Evolutionary conservation across 2,888 invertebrate species (phyloP).

Genomic region (Sarcophaga rosellei): DNA sequence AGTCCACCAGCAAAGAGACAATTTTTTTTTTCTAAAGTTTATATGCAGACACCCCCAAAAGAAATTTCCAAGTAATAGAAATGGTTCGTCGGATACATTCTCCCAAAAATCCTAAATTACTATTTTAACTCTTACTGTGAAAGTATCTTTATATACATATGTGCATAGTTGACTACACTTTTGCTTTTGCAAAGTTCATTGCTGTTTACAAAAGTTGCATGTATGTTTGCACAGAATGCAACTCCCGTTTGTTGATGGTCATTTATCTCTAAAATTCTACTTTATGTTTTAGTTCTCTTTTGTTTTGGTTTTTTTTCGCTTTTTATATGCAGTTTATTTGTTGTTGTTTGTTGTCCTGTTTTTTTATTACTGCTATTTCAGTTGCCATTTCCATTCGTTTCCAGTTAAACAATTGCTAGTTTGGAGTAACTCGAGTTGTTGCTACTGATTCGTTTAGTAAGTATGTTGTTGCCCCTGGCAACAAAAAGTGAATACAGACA

Average conservation of each 20-base stretch:
- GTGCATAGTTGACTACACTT: neutral
- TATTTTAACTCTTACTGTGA: too few relatives aligned
- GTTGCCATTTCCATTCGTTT: slow-evolving; percentile 21
- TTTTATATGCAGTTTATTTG: neutral
- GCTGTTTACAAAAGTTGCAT: neutral
- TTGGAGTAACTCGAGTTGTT: slow-evolving; percentile 26
- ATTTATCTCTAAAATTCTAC: slow-evolving; percentile 51
- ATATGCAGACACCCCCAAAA: too few relatives aligned
- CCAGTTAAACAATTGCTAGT: slow-evolving; percentile 17
- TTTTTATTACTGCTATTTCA: neutral
- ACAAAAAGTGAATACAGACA: slow-evolving; percentile 43
- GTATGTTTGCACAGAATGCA: slow-evolving; percentile 29
- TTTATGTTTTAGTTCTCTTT: slow-evolving; percentile 25
- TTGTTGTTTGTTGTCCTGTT: neutral
- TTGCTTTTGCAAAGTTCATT: slow-evolving; percentile 27
- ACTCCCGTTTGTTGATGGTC: slow-evolving; percentile 37
- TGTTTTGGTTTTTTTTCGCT: neutral
- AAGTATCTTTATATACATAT: too few relatives aligned
- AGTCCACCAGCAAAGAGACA: too few relatives aligned
- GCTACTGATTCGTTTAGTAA: slow-evolving; percentile 9
- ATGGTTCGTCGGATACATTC: too few relatives aligned
- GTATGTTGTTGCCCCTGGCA: slow-evolving; percentile 51
- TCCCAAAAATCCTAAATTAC: too few relatives aligned
- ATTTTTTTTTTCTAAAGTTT: too few relatives aligned
- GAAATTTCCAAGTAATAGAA: too few relatives aligned